A percentile compares a stretch with the other conserved stretches of the same genome.
Evolutionary conservation across 2,888 invertebrate species (phyloP).

Genomic region (Bellardia pandia): DNA sequence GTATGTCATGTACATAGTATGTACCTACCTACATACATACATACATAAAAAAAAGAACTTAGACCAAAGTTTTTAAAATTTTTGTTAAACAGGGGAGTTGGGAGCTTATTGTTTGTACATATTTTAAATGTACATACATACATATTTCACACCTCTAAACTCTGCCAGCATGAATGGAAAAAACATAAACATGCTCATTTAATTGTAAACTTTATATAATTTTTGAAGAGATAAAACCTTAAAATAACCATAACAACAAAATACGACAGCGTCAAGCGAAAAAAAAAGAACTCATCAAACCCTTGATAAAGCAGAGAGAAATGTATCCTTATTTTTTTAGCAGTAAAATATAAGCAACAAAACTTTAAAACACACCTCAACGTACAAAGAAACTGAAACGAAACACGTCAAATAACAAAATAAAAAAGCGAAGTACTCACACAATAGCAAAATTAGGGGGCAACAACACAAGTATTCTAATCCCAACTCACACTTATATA

Average conservation of each 20-base stretch:
- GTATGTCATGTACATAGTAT: not conserved
- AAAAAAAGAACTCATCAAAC: conserved; percentile 20
- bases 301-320: conserved; percentile 13
- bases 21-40: too few relatives aligned
- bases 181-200: conserved; percentile 39
- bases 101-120: not conserved
- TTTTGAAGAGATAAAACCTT: conserved; percentile 40
- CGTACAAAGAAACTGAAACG: conserved; percentile 8
- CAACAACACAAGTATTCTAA: conserved; percentile 16
- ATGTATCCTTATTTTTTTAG: conserved; percentile 35
- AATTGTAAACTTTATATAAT: conserved; percentile 49
- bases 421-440: not conserved
- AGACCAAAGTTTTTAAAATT: not conserved
- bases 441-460: conserved; percentile 6
- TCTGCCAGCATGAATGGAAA: not conserved
- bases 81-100: not conserved
- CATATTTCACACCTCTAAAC: conserved; percentile 23
- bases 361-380: conserved; percentile 52
- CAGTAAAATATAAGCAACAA: conserved; percentile 7
- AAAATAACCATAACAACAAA: conserved; percentile 41
- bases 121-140: too few relatives aligned
- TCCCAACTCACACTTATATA: not conserved
- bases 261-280: conserved; percentile 55
- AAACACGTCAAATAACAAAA: conserved; percentile 41
- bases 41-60: not conserved